Evolutionary conservation across 2,113 vertebrate genomes (phyloP).

Genomic region (Ceyx melanurus): DNA sequence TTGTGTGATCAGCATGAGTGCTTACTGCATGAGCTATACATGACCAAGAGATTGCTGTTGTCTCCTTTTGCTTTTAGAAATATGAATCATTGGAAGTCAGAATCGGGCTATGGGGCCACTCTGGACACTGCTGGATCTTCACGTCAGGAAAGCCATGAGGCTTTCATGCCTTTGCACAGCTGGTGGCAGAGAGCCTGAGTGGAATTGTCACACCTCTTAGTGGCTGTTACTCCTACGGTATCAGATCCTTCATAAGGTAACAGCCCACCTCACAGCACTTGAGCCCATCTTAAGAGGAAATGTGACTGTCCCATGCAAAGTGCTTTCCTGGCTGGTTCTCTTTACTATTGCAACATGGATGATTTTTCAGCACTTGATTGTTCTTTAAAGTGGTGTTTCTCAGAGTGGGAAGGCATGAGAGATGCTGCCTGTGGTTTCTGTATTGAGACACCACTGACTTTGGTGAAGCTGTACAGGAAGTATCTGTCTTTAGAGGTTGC

Average conservation of each 20-base stretch:
- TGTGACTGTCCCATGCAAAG: neutral
- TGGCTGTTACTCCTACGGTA: neutral
- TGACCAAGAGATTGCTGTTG: neutral
- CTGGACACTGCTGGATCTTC: neutral
- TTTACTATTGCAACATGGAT: accelerated
- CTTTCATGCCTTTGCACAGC: neutral
- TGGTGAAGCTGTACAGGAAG: neutral
- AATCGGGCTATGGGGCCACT: neutral
- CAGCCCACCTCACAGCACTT: accelerated
- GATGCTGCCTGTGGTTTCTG: neutral
- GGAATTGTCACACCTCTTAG: neutral
- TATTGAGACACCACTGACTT: neutral
- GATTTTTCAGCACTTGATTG: accelerated
- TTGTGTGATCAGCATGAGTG: neutral
- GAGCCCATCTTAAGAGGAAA: neutral
- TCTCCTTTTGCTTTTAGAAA: neutral
- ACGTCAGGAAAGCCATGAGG: neutral
- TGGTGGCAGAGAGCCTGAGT: neutral
- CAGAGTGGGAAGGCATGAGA: neutral
- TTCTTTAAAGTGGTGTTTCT: neutral
- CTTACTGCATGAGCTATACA: neutral
- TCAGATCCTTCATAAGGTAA: neutral
- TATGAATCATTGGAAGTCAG: neutral
- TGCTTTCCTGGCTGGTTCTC: neutral
- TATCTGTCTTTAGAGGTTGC: neutral